These are phyloP conservation scores for Symphodus melops DNA, from an alignment of 2,113 vertebrate species.

Conservation along the genomic window DNA sequence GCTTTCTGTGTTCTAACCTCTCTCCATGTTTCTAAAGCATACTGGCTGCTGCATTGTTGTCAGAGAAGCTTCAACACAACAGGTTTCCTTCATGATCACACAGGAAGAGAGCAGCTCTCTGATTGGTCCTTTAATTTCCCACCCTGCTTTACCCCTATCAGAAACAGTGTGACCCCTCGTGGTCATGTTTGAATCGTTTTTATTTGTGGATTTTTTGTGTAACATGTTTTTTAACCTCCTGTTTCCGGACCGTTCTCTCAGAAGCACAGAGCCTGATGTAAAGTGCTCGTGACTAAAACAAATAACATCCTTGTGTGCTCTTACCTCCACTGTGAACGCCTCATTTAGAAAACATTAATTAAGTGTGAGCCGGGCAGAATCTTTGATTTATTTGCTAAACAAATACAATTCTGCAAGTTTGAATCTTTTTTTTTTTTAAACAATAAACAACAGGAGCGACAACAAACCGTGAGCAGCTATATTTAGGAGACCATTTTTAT, in stretches of 20 bases:
- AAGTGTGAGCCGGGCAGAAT: background rate
- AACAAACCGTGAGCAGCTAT: conserved; percentile 6
- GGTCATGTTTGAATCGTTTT: too few species aligned
- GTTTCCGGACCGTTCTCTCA: background rate
- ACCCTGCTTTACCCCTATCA: too few species aligned
- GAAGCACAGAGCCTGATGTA: too few species aligned
- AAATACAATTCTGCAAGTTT: conserved; percentile 4
- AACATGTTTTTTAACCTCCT: background rate
- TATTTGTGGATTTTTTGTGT: background rate
- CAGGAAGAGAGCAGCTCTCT: too few species aligned
- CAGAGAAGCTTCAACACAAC: too few species aligned
- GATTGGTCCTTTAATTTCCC: too few species aligned
- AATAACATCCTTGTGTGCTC: background rate
- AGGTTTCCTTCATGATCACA: too few species aligned
- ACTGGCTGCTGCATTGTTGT: too few species aligned
- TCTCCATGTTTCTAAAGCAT: too few species aligned
- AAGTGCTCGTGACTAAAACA: background rate
- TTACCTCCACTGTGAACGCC: background rate
- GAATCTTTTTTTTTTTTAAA: background rate
- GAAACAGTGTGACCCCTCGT: too few species aligned
- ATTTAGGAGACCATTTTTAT: conserved; percentile 41
- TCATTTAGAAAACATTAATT: conserved; percentile 2
- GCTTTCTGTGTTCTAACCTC: too few species aligned
- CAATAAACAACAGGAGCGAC: conserved; percentile 12
- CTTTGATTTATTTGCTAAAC: conserved; percentile 49